phyloP scores from a whole-genome alignment of 2,797 vertebrate genomes.

The Argyrosomus regius region DNA sequence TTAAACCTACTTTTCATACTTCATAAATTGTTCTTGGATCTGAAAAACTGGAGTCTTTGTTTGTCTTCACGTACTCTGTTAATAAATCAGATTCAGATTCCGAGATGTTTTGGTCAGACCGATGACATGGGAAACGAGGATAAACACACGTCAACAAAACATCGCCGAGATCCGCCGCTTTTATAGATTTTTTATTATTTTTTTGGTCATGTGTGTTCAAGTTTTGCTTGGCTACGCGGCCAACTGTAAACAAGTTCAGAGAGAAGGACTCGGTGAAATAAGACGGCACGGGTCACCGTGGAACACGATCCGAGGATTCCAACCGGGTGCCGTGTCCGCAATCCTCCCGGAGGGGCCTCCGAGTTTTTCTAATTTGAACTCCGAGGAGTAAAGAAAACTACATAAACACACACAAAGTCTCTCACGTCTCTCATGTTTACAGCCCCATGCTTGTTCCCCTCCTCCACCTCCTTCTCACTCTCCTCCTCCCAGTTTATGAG shows the following conservation, averaged over 20 bases:
- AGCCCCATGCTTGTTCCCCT: conserved; percentile 45
- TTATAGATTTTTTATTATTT: neutral
- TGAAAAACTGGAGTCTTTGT: neutral
- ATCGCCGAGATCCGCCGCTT: neutral
- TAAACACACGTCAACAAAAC: neutral
- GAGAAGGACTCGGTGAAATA: neutral
- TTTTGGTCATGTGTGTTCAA: neutral
- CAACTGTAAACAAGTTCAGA: conserved; percentile 24
- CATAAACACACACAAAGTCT: conserved; percentile 64
- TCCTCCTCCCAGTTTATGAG: conserved; percentile 67
- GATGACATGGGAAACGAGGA: conserved; percentile 28
- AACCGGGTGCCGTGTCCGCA: conserved; percentile 27
- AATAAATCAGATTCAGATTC: neutral
- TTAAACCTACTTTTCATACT: too few species aligned
- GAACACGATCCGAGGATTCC: conserved; percentile 54
- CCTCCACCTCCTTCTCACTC: neutral
- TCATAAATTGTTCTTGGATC: neutral
- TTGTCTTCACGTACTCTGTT: neutral
- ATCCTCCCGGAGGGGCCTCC: conserved; percentile 30
- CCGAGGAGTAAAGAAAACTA: conserved; percentile 34
- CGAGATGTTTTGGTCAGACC: neutral
- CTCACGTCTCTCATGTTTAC: conserved; percentile 73
- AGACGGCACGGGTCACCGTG: neutral
- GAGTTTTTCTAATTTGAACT: conserved; percentile 59
- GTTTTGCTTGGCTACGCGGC: conserved; percentile 18